Conservation (phyloP, 2,797 vertebrate genomes). For the Australoheros facetus region DNA sequence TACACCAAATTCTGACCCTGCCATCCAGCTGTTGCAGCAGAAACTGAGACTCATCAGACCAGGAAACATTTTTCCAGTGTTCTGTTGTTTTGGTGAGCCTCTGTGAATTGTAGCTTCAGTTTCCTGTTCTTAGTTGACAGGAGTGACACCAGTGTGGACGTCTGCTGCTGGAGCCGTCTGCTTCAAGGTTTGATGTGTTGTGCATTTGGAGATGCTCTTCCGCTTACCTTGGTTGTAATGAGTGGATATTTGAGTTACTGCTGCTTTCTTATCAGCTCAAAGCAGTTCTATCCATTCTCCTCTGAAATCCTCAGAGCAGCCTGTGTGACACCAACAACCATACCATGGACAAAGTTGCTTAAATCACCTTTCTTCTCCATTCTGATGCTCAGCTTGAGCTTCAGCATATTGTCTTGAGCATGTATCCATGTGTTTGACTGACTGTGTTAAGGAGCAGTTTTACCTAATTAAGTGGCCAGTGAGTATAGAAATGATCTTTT, state of each 20-base stretch:
- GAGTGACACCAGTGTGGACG: neutral
- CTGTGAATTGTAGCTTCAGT: accelerated
- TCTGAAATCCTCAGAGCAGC: neutral
- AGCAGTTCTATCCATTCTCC: neutral
- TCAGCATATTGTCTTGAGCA: accelerated
- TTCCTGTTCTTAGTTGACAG: neutral
- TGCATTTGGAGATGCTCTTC: neutral
- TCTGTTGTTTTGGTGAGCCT: neutral
- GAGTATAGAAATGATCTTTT: neutral
- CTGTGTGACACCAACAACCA: neutral
- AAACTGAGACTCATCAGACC: too few relatives aligned
- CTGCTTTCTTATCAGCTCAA: neutral
- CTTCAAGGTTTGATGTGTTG: neutral
- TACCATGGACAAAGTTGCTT: neutral
- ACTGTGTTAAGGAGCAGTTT: neutral
- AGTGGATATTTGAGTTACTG: neutral
- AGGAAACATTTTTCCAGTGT: accelerated
- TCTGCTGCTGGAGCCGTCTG: neutral
- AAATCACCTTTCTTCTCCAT: neutral
- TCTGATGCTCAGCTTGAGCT: neutral
- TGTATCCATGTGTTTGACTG: accelerated
- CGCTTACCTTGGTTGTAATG: accelerated
- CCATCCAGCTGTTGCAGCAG: too few relatives aligned
- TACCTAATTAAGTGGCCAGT: neutral
- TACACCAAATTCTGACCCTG: too few relatives aligned